Conservation (phyloP, 2,113 vertebrate species). For the Pseudorectes ferrugineus region DNA sequence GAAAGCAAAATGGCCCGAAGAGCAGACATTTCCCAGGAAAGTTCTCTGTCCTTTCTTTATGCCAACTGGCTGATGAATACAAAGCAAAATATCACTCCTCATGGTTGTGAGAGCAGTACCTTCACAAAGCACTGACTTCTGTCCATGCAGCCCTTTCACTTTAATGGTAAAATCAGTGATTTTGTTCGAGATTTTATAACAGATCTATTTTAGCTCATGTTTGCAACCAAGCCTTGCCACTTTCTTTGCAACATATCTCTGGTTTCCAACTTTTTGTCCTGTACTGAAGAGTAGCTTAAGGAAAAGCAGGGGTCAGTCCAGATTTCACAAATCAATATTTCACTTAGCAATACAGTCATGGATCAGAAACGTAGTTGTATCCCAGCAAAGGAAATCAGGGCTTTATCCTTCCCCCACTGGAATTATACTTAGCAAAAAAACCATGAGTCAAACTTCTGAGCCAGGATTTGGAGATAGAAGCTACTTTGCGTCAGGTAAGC, state of each 20-base stretch:
- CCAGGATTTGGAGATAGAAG: conserved; percentile 51
- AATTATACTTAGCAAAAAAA: neutral
- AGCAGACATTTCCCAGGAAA: neutral
- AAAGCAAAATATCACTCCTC: neutral
- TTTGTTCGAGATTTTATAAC: neutral
- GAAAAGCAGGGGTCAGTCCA: conserved; percentile 35
- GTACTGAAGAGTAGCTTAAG: conserved; percentile 18
- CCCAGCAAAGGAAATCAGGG: conserved; percentile 39
- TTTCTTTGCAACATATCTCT: neutral
- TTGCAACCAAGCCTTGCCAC: neutral
- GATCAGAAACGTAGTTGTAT: conserved; percentile 29
- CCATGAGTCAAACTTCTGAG: neutral
- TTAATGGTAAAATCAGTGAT: neutral
- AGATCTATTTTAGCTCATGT: neutral
- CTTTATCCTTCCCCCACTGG: conserved; percentile 4
- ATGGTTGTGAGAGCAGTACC: accelerated
- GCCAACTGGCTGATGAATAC: neutral
- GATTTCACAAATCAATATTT: conserved; percentile 64
- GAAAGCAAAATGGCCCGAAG: neutral
- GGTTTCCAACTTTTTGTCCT: conserved; percentile 34
- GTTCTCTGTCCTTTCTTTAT: neutral
- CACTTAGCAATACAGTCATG: conserved; percentile 34
- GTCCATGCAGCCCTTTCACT: neutral
- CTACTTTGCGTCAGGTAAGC: conserved; percentile 10
- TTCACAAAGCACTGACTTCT: neutral